These are phyloP conservation scores for Eulemur rufifrons DNA, from an alignment of 2,113 vertebrate genomes.

Conservation along the genomic window DNA sequence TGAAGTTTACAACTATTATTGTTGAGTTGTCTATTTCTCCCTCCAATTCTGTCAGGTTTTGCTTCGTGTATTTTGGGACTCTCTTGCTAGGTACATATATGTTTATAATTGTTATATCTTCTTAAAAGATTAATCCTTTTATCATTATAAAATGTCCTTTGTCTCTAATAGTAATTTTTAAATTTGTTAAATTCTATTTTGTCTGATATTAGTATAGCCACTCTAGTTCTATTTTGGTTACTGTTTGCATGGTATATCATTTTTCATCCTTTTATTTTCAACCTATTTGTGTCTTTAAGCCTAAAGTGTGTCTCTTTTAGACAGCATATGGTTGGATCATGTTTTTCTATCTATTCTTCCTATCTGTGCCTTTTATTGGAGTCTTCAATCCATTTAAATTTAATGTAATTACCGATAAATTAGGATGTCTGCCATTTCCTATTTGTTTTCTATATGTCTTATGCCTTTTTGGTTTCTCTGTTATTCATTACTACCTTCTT, in stretches of 20 bases:
- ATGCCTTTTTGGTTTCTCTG: neutral
- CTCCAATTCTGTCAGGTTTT: neutral
- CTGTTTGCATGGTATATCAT: neutral
- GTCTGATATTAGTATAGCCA: neutral
- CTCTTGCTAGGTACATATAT: neutral
- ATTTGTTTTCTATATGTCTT: neutral
- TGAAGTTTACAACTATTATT: neutral
- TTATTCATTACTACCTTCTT: neutral
- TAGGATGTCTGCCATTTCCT: neutral
- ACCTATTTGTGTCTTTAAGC: neutral
- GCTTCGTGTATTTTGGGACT: neutral
- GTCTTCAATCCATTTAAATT: slow-evolving; percentile 21
- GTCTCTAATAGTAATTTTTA: neutral
- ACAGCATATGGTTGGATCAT: neutral
- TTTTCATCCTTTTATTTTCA: neutral
- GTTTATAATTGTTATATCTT: neutral
- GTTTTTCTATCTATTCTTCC: neutral
- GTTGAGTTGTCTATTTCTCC: neutral
- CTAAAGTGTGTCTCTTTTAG: neutral
- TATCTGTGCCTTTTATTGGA: neutral
- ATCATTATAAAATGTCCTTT: neutral
- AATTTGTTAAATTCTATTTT: neutral
- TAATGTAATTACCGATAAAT: neutral
- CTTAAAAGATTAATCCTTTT: neutral
- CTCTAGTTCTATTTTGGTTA: neutral